Base-by-base conservation (phyloP, 2,888 invertebrate species). In the Blera fallax region DNA sequence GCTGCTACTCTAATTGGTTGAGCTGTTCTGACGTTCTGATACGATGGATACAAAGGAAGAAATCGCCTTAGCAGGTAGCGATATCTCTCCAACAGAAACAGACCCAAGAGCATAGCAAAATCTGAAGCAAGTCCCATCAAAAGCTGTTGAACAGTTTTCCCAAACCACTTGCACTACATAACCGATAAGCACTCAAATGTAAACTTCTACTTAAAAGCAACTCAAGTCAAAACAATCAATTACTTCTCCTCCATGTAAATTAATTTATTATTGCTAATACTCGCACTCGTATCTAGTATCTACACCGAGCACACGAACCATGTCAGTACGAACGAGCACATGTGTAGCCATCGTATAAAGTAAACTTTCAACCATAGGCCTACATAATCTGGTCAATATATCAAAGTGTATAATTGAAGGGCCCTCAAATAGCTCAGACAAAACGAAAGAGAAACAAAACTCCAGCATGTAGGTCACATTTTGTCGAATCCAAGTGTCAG, bases 401-500 rank as follows among this genome's bases (percentile, higher is more conserved):
- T 67, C 32, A 60, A 79, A 65, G 45, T 21, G 10, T 40, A 11
- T 50, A 60, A 60, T 52, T 52, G 70, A 83, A 83, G 78, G 65
- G 82, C 78, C 72, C 70, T 83, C 72, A 65, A 70, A 65, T 6
- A n/a, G 7, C 65, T 60, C 43, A 58, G 27, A 27, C 32, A 18
- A 69, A 45, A 62, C 16, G 27, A 34, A 37, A 48, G 16, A 62
- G 14, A 69, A 65, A 58, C n/a, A 60, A 58, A 67, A 58, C 58
- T 45, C 37, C 79, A 69, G 45, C 74, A 84, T 76, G 43, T 80
- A 84, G 84, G 84, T 80, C 84, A 84, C 43, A 83, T 67, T 78
- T 72, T 64, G 65, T 65, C 64, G 58, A 62, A 65, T 72, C 50
- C 52, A 58, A 67, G 62, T 70, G 64, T 60, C 67, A 56, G 37